These are phyloP conservation scores for Drosophila burlai DNA, from an alignment of 1,140 invertebrate species.

Conservation along the genomic window DNA sequence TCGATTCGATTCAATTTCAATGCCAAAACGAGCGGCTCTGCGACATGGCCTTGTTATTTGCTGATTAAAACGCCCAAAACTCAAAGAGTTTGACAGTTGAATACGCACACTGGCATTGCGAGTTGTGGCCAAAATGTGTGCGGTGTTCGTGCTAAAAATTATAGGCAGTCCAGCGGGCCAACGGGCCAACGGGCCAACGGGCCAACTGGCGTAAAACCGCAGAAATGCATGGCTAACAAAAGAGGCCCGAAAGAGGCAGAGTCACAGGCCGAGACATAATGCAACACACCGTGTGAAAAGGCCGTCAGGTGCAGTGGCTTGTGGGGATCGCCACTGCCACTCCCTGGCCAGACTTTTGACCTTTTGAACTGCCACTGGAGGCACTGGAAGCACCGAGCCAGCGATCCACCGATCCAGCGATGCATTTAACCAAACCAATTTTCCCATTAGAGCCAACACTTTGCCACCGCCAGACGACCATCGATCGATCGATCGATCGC, in stretches of 20 bases:
- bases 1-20: constrained; percentile 65
- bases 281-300: constrained; percentile 56
- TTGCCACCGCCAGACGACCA: constrained; percentile 32
- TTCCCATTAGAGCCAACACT: constrained; percentile 73
- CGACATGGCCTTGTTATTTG: constrained; percentile 58
- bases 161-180: constrained; percentile 65
- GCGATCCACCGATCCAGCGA: constrained; percentile 27
- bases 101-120: constrained; percentile 37
- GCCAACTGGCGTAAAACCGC: constrained; percentile 73
- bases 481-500: constrained; percentile 20
- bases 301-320: constrained; percentile 58
- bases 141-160: constrained; percentile 67
- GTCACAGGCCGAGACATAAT: constrained; percentile 5
- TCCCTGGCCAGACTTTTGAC: constrained; percentile 23
- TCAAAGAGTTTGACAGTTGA: constrained; percentile 54
- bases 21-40: constrained; percentile 4
- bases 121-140: constrained; percentile 36
- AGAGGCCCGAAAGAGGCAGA: background rate
- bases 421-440: constrained; percentile 77
- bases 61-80: constrained; percentile 70
- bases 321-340: constrained; percentile 36
- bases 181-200: constrained; percentile 53
- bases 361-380: constrained; percentile 21
- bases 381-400: background rate
- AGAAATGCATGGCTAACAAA: constrained; percentile 10